Conservation (phyloP, 2,113 vertebrate species). For the Bufo gargarizans region DNA sequence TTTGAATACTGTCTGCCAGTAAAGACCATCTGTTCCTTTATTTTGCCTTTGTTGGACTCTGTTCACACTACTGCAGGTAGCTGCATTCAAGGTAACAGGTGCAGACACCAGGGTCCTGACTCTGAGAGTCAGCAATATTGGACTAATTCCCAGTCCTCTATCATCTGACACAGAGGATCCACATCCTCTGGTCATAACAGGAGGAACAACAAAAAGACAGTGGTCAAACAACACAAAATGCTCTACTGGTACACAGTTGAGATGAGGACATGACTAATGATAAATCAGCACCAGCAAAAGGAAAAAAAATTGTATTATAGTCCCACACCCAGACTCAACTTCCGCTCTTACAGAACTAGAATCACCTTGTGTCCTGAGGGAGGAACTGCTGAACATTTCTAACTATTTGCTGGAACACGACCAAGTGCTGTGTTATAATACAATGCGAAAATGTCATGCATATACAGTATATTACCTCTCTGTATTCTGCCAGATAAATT, state of each 20-base stretch:
- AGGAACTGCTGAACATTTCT: not conserved
- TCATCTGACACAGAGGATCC: no score
- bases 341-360: constrained; percentile 1
- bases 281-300: not conserved
- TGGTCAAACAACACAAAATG: not conserved
- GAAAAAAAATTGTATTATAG: not conserved
- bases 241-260: constrained; percentile 18
- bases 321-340: constrained; percentile 7
- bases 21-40: no score
- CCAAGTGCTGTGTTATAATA: not conserved
- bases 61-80: no score
- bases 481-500: not conserved
- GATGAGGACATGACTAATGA: constrained; percentile 27
- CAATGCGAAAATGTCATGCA: not conserved
- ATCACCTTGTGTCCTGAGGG: constrained; percentile 18
- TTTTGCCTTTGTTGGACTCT: no score
- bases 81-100: no score
- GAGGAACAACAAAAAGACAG: not conserved
- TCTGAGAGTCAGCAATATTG: no score
- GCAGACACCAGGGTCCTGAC: no score
- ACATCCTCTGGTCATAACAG: no score
- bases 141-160: no score
- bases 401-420: not conserved
- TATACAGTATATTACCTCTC: not conserved
- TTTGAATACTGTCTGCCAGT: no score